These are phyloP conservation scores for Leptosomus discolor DNA, from an alignment of 2,113 vertebrate species.

Conservation along the genomic window DNA sequence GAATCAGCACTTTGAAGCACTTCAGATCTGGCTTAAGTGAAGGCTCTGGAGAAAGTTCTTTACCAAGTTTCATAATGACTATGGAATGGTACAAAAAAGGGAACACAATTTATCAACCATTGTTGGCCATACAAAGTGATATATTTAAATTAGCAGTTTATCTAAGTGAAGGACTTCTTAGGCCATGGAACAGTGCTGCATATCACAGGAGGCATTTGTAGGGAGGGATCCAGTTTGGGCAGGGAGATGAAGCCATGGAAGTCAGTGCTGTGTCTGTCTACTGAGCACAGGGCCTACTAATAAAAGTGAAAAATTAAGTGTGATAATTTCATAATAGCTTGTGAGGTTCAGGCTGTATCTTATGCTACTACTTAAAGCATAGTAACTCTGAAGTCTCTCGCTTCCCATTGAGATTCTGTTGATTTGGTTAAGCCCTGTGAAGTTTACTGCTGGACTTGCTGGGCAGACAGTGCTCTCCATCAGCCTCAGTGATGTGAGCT, in stretches of 20 bases:
- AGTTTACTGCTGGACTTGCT: not conserved
- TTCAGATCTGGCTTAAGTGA: not conserved
- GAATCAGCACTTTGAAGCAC: not conserved
- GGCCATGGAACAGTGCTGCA: not conserved
- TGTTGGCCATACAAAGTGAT: not conserved
- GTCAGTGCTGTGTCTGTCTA: not conserved
- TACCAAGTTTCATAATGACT: not conserved
- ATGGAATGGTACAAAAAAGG: not conserved
- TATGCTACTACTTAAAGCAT: not conserved
- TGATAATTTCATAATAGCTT: not conserved
- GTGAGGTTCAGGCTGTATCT: not conserved
- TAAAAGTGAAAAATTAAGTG: not conserved
- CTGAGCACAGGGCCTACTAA: not conserved
- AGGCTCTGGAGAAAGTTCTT: slow-evolving; percentile 2
- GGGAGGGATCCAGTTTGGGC: not conserved
- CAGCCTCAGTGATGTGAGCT: not conserved
- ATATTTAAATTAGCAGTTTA: not conserved
- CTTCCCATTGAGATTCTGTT: not conserved
- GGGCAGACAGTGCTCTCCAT: not conserved
- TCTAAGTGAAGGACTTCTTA: not conserved
- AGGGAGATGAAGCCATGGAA: not conserved
- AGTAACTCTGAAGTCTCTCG: not conserved
- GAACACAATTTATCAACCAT: not conserved
- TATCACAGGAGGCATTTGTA: not conserved
- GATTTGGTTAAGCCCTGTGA: not conserved